Conservation (phyloP, 2,888 invertebrate genomes). For the Eremobia ochroleuca region DNA sequence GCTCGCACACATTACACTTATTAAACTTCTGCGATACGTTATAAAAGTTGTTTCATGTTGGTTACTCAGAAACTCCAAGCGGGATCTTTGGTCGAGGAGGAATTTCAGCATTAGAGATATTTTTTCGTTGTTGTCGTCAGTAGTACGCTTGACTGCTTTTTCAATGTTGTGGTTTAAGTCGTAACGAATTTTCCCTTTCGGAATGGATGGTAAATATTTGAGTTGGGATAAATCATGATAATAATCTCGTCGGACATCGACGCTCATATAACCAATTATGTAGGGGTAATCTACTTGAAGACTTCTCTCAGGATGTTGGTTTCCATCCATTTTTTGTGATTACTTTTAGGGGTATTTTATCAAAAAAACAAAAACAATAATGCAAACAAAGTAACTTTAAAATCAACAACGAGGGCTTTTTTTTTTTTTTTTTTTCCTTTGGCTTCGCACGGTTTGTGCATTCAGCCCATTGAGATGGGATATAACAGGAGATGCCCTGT, state of each 20-base stretch:
- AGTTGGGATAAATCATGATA: slow-evolving; percentile 70
- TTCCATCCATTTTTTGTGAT: slow-evolving; percentile 34
- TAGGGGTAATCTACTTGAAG: slow-evolving; percentile 48
- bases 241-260: slow-evolving; percentile 70
- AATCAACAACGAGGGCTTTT: neutral
- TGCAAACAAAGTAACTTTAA: neutral
- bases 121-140: slow-evolving; percentile 71
- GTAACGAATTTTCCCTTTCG: slow-evolving; percentile 52
- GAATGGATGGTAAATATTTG: slow-evolving; percentile 69
- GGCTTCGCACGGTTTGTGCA: too few relatives aligned
- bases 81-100: slow-evolving; percentile 61
- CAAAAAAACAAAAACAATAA: neutral
- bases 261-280: slow-evolving; percentile 73
- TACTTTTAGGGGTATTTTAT: neutral
- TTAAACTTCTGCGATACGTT: slow-evolving; percentile 73
- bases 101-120: slow-evolving; percentile 70
- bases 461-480: too few relatives aligned
- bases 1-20: slow-evolving; percentile 71
- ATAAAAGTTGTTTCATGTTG: slow-evolving; percentile 61
- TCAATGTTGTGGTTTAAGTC: slow-evolving; percentile 72
- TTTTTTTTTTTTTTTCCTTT: too few relatives aligned
- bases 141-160: slow-evolving; percentile 70
- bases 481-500: too few relatives aligned
- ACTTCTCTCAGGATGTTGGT: slow-evolving; percentile 1
- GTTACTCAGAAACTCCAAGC: slow-evolving; percentile 44